These are phyloP conservation scores for Agonum fuliginosum DNA, from an alignment of 2,888 invertebrate genomes.

Conservation along the genomic window DNA sequence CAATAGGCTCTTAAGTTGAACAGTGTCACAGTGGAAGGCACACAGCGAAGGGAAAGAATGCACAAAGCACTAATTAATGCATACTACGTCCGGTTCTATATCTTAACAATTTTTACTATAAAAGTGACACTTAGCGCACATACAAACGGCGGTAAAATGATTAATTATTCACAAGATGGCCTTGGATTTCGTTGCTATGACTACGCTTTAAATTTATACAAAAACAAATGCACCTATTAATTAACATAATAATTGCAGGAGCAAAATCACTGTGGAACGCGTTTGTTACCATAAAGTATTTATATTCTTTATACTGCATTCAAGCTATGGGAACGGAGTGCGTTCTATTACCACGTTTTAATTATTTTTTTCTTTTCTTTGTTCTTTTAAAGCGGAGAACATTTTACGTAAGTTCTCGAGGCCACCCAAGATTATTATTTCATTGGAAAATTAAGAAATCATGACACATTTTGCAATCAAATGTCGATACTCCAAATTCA, in stretches of 20 bases:
- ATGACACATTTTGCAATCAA: too few relatives aligned
- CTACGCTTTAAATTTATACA: constrained; percentile 56
- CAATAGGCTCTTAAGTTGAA: too few relatives aligned
- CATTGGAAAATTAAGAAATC: not conserved
- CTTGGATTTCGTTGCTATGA: constrained; percentile 55
- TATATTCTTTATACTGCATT: constrained; percentile 5
- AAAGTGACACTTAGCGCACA: constrained; percentile 49
- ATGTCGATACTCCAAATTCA: too few relatives aligned
- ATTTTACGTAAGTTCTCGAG: constrained; percentile 28
- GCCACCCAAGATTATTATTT: constrained; percentile 18
- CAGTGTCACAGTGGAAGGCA: not conserved
- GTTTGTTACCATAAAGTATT: constrained; percentile 41
- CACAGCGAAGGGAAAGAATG: not conserved
- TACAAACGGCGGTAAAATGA: constrained; percentile 47
- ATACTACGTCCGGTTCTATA: constrained; percentile 30
- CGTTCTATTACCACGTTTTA: constrained; percentile 34
- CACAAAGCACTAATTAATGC: constrained; percentile 22
- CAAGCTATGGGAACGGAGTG: constrained; percentile 11
- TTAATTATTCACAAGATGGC: constrained; percentile 56
- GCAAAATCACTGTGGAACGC: constrained; percentile 45
- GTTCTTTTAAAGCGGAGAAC: constrained; percentile 24
- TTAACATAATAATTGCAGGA: constrained; percentile 57
- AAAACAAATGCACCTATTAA: constrained; percentile 57
- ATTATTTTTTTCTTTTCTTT: constrained; percentile 40
- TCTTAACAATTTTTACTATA: constrained; percentile 30